Base-by-base conservation (phyloP, 2,113 vertebrate species). In the Vimba vimba region DNA sequence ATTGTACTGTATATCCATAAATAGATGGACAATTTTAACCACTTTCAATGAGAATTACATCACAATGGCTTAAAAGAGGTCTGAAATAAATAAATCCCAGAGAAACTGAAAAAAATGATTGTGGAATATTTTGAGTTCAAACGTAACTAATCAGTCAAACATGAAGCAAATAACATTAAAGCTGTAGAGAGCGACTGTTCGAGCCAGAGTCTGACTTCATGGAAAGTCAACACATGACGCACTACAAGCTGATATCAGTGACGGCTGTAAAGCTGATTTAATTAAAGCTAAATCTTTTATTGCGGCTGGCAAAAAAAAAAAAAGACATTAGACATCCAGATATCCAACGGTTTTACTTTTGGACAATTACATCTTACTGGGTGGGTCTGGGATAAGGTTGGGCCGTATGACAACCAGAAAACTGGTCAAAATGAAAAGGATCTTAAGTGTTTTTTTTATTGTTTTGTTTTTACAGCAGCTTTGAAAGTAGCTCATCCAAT, bases 261-360 rank as follows among this genome's bases (percentile, higher is more conserved):
- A 77, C 43, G 33, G 45, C 23, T 69, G 36, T 68, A 68, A 33
- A 47, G 6, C 27, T 50, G 78, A 60, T 79, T 33, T 11, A 39
- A 84, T 52, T 78, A 84, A 84, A 75, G 52, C 55, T 4, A 52
- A 17, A 13, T 23, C 13, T 19, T 79, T 57, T 59, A 86, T 87
- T 69, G 50, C 11, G 0, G 12, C 4, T 21, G 12, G 64, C 43
- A 39, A 43, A 36, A 50, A 50, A 43, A 36, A 50, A 50, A 55
- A 39, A 27, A 19, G 36, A 60, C 15, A 4, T 45, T 74, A 74
- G 39, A 74, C 6, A 75, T 47, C n/a, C 21, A 74, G 39, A 47
- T 45, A 74, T 45, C 71, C 39, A 45, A 74, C 23, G 30, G 25
- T 77, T 77, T 55, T 30, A 27, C n/a, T 55, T 77, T 77, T 27